phyloP scores from a whole-genome alignment of 2,888 invertebrate species.

The Mylabris sibirica region DNA sequence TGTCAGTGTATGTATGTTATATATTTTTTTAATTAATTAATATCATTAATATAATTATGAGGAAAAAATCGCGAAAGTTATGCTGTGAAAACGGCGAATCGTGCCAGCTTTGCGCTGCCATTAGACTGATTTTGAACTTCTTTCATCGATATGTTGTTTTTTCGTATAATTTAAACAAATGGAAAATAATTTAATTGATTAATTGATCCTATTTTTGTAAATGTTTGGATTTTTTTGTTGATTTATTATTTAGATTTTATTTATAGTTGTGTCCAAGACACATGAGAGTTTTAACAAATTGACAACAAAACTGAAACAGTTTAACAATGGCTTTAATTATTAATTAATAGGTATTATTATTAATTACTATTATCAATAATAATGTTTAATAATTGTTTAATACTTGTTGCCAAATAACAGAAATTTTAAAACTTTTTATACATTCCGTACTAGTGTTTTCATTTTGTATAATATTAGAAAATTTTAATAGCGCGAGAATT shows the following conservation, averaged over 20 bases:
- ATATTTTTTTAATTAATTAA: constrained; percentile 21
- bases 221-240: constrained; percentile 53
- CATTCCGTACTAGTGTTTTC: constrained; percentile 61
- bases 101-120: constrained; percentile 46
- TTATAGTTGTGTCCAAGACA: constrained; percentile 51
- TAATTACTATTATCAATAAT: not conserved
- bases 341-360: constrained; percentile 50
- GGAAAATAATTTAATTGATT: constrained; percentile 27
- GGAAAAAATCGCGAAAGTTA: not conserved
- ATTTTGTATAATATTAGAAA: constrained; percentile 38
- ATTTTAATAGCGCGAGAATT: not conserved
- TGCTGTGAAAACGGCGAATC: constrained; percentile 30
- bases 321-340: constrained; percentile 61
- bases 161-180: constrained; percentile 9
- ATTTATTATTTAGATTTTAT: constrained; percentile 57
- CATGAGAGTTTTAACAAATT: constrained; percentile 49
- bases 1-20: constrained; percentile 34
- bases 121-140: constrained; percentile 44
- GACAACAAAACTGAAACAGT: constrained; percentile 42
- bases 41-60: not conserved
- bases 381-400: constrained; percentile 46
- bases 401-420: constrained; percentile 64
- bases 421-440: constrained; percentile 58
- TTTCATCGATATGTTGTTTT: constrained; percentile 34
- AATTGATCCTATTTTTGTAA: constrained; percentile 58